Percentiles rank a stretch among this genome's conserved stretches.
These are phyloP conservation scores for Dryobotodes eremita DNA, from an alignment of 2,888 invertebrate species.

Conservation along the genomic window DNA sequence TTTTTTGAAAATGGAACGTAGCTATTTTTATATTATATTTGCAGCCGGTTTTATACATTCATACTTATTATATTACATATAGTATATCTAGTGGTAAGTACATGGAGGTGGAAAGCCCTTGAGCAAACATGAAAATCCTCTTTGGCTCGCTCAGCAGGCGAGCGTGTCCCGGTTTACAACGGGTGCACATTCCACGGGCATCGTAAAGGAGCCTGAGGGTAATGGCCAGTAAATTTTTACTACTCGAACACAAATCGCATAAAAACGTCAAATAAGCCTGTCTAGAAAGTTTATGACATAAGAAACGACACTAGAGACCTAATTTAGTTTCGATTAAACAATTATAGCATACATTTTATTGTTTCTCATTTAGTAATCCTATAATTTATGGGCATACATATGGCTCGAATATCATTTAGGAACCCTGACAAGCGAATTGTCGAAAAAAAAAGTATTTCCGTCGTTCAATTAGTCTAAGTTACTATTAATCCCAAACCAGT, in stretches of 20 bases:
- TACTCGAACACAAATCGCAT: slow-evolving; percentile 75
- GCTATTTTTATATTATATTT: background rate
- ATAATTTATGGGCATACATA: background rate
- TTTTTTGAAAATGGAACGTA: background rate
- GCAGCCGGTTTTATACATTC: background rate
- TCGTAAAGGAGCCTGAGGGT: slow-evolving; percentile 77
- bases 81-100: slow-evolving; percentile 22
- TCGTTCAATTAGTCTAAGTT: background rate
- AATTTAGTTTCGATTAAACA: slow-evolving; percentile 52
- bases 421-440: background rate
- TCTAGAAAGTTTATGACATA: slow-evolving; percentile 66
- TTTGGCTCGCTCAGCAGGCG: slow-evolving; percentile 64
- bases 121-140: slow-evolving; percentile 71
- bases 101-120: slow-evolving; percentile 46
- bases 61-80: background rate
- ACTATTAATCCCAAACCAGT: background rate
- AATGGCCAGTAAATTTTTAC: slow-evolving; percentile 81
- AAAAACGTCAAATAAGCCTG: slow-evolving; percentile 75
- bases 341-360: slow-evolving; percentile 11
- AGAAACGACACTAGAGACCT: slow-evolving; percentile 62
- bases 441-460: background rate
- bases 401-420: background rate
- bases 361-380: background rate
- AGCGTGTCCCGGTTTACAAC: slow-evolving; percentile 72
- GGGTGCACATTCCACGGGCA: slow-evolving; percentile 69